Percentiles rank a stretch among this genome's conserved stretches.
Conservation (phyloP, 2,797 vertebrate genomes). For the Morus bassanus region DNA sequence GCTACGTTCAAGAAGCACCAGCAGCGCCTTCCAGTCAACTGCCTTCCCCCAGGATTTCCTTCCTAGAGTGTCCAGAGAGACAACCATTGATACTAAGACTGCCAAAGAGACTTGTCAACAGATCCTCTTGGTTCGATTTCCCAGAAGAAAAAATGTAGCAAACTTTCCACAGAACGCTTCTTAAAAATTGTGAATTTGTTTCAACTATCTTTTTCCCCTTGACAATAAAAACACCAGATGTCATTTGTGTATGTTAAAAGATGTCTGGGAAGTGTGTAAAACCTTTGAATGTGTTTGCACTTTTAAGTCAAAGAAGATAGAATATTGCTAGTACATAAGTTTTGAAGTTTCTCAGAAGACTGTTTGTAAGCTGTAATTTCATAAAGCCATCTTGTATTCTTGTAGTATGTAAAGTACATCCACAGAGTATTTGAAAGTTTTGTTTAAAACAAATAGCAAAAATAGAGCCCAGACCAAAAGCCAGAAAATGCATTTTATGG, state of each 20-base stretch:
- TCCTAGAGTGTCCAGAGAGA: slow-evolving; percentile 49
- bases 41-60: slow-evolving; percentile 46
- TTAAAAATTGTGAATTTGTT: slow-evolving; percentile 29
- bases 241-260: slow-evolving; percentile 37
- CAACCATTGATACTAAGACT: slow-evolving; percentile 56
- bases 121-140: slow-evolving; percentile 37
- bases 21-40: slow-evolving; percentile 30
- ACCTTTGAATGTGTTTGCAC: slow-evolving; percentile 60
- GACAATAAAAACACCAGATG: background rate
- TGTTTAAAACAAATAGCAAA: background rate
- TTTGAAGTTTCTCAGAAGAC: slow-evolving; percentile 39
- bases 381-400: slow-evolving; percentile 66
- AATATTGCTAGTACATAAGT: slow-evolving; percentile 46
- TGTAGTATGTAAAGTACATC: slow-evolving; percentile 57
- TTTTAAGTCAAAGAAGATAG: slow-evolving; percentile 55
- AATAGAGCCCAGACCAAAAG: background rate
- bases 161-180: background rate
- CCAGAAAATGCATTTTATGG: background rate
- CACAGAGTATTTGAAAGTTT: slow-evolving; percentile 49
- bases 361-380: slow-evolving; percentile 48
- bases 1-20: slow-evolving; percentile 31
- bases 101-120: slow-evolving; percentile 66
- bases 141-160: slow-evolving; percentile 52
- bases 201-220: background rate
- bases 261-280: slow-evolving; percentile 41